phyloP scores from a whole-genome alignment of 2,888 invertebrate species.

The Monopis laevigella region DNA sequence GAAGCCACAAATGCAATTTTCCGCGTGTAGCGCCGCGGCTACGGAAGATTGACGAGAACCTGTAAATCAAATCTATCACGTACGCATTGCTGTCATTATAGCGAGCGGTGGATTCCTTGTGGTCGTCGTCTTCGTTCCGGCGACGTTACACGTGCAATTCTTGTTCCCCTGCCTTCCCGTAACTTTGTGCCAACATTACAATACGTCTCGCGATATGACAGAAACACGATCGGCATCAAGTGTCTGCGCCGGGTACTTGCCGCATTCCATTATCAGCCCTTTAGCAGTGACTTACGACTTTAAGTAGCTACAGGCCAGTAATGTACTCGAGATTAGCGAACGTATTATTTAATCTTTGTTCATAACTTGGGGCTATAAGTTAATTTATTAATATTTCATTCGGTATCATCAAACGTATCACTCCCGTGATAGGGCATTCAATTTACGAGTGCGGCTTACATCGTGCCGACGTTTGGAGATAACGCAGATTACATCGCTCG shows the following conservation, averaged over 20 bases:
- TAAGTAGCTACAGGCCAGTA: slow-evolving; percentile 6
- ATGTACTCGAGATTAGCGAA: slow-evolving; percentile 11
- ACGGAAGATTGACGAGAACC: slow-evolving; percentile 51
- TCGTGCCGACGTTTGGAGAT: slow-evolving; percentile 32
- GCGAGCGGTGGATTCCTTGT: slow-evolving; percentile 44
- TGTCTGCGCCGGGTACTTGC: slow-evolving; percentile 1
- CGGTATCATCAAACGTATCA: slow-evolving; percentile 51
- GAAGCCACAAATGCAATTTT: slow-evolving; percentile 55
- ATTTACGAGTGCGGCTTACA: slow-evolving; percentile 46
- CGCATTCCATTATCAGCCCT: slow-evolving; percentile 8
- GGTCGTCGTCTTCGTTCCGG: slow-evolving; percentile 35
- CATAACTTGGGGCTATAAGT: slow-evolving; percentile 42
- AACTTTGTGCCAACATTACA: slow-evolving; percentile 6
- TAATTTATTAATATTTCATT: slow-evolving; percentile 51
- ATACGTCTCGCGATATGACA: slow-evolving; percentile 6
- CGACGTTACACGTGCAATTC: slow-evolving; percentile 9
- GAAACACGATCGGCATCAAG: slow-evolving; percentile 3
- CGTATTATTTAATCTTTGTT: slow-evolving; percentile 37
- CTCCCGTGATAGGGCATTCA: slow-evolving; percentile 40
- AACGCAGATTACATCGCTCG: slow-evolving; percentile 34
- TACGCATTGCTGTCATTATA: slow-evolving; percentile 48
- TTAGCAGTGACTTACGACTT: slow-evolving; percentile 7
- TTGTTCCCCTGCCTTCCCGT: neutral
- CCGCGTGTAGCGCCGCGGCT: slow-evolving; percentile 36
- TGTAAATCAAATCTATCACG: slow-evolving; percentile 61